Evolutionary conservation across 1,140 invertebrate species (phyloP).

Genomic region (Papilio polytes): DNA sequence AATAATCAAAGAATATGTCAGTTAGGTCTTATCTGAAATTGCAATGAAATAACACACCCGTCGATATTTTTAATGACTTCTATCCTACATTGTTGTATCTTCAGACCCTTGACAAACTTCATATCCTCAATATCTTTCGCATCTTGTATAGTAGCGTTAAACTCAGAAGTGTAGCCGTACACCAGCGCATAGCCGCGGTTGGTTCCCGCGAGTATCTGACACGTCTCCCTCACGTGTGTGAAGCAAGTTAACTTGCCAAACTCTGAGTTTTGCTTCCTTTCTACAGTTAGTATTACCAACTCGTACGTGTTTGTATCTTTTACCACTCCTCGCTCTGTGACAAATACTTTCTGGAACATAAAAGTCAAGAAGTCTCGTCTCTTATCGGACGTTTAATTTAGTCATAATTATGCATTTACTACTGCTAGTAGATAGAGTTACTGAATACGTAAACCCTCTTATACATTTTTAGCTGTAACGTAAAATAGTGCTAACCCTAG

Average conservation of each 20-base stretch:
- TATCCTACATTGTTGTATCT: slow-evolving; percentile 62
- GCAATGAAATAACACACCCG: slow-evolving; percentile 52
- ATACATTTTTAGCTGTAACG: background rate
- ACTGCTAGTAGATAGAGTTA: too few species aligned
- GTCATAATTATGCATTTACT: background rate
- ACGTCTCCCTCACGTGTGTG: slow-evolving; percentile 63
- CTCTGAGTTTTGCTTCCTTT: slow-evolving; percentile 54
- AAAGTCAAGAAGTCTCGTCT: too few species aligned
- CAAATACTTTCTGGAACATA: slow-evolving; percentile 64
- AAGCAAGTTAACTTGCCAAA: slow-evolving; percentile 63
- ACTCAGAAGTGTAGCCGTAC: slow-evolving; percentile 67
- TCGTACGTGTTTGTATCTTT: slow-evolving; percentile 71
- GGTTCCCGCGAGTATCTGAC: slow-evolving; percentile 65
- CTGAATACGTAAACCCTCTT: too few species aligned
- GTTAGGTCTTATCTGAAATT: background rate
- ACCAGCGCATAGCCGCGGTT: slow-evolving; percentile 63
- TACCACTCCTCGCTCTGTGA: slow-evolving; percentile 64
- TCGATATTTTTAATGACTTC: slow-evolving; percentile 71
- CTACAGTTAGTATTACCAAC: slow-evolving; percentile 57
- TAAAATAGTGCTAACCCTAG: slow-evolving; percentile 51
- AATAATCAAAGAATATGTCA: background rate
- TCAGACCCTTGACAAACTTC: slow-evolving; percentile 66
- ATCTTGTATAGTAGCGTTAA: slow-evolving; percentile 48
- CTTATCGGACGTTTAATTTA: background rate
- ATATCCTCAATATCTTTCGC: slow-evolving; percentile 54